These are phyloP conservation scores for Eupsilia transversa DNA, from an alignment of 2,888 invertebrate genomes.

Conservation along the genomic window DNA sequence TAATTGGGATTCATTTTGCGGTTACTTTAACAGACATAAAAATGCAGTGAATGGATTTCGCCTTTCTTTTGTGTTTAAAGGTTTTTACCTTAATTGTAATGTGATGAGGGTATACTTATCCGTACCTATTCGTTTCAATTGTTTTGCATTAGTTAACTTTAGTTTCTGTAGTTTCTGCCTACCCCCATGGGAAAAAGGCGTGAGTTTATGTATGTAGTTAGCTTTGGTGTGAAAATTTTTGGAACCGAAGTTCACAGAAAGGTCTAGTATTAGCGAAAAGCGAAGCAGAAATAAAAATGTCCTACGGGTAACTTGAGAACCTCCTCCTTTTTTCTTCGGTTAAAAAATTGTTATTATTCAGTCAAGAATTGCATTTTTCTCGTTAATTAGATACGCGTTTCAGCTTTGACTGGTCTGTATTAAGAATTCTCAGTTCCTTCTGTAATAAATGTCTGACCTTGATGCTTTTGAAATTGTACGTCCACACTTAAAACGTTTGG, in stretches of 20 bases:
- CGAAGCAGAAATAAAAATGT: neutral
- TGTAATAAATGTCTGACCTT: neutral
- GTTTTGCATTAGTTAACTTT: neutral
- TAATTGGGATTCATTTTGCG: conserved; percentile 53
- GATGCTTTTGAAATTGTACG: conserved; percentile 13
- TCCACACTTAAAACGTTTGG: conserved; percentile 7
- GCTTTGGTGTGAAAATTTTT: neutral
- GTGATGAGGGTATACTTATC: neutral
- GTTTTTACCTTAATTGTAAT: neutral
- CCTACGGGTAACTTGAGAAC: too few species aligned
- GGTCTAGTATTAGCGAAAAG: too few species aligned
- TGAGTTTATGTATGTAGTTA: too few species aligned
- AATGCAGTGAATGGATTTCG: conserved; percentile 10
- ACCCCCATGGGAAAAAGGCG: too few species aligned
- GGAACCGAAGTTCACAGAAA: neutral
- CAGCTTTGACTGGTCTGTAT: neutral
- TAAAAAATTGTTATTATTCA: neutral
- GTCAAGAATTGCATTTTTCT: neutral
- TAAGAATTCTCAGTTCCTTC: neutral
- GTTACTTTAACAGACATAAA: conserved; percentile 35
- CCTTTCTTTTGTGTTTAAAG: neutral
- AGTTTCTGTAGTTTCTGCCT: too few species aligned
- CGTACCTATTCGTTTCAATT: neutral
- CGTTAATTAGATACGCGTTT: too few species aligned
- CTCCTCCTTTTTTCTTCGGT: neutral